These are phyloP conservation scores for Acleris sparsana DNA, from an alignment of 2,888 invertebrate species.

Conservation along the genomic window DNA sequence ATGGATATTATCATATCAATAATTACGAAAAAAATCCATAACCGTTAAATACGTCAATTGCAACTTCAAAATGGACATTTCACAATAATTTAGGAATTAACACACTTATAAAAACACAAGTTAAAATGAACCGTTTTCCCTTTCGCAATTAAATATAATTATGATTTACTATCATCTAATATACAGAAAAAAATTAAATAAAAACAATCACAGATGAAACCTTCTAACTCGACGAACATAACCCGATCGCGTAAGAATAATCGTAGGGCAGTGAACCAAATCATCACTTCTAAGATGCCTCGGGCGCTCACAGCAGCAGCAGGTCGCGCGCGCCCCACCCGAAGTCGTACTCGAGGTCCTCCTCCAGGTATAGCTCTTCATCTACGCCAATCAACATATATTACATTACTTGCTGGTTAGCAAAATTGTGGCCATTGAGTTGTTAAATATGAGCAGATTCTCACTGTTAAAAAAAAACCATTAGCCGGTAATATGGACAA, in stretches of 20 bases:
- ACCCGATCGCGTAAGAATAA: constrained; percentile 24
- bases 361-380: constrained; percentile 62
- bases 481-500: too few relatives aligned
- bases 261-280: constrained; percentile 17
- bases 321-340: constrained; percentile 57
- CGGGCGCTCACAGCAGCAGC: constrained; percentile 49
- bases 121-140: constrained; percentile 16
- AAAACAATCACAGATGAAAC: constrained; percentile 36
- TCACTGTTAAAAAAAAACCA: too few relatives aligned
- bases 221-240: constrained; percentile 25
- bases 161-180: constrained; percentile 34
- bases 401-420: not conserved
- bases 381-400: constrained; percentile 45
- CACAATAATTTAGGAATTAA: constrained; percentile 14
- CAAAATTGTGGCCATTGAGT: not conserved
- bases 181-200: constrained; percentile 30
- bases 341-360: constrained; percentile 59
- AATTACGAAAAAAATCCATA: constrained; percentile 52
- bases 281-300: constrained; percentile 7
- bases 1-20: constrained; percentile 41
- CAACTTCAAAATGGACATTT: constrained; percentile 5
- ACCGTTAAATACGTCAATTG: constrained; percentile 45
- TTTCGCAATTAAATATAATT: constrained; percentile 28
- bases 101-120: not conserved
- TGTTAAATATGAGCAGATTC: too few relatives aligned